A percentile compares a stretch with the other conserved stretches of the same genome.
Evolutionary conservation across 2,888 invertebrate genomes (phyloP).

Genomic region (Corbicula japonica): DNA sequence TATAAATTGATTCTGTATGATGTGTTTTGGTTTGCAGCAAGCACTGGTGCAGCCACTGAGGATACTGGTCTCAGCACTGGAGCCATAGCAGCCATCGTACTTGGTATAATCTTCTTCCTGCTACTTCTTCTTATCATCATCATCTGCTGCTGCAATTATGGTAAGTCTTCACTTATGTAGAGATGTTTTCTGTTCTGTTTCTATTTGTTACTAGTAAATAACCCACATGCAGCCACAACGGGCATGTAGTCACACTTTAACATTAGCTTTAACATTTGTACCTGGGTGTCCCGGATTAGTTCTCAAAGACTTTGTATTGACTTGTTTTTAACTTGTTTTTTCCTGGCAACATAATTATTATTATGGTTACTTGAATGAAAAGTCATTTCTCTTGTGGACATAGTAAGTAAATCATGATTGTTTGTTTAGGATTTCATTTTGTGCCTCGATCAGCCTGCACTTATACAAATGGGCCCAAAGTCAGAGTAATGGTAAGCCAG

Average conservation of each 20-base stretch:
- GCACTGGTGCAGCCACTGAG: constrained; percentile 57
- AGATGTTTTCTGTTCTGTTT: too few relatives aligned
- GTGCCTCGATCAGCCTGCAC: too few relatives aligned
- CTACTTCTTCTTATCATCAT: constrained; percentile 66
- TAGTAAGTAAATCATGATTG: too few relatives aligned
- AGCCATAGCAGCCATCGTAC: constrained; percentile 62
- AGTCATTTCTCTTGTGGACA: too few relatives aligned
- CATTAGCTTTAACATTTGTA: too few relatives aligned
- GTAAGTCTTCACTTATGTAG: constrained; percentile 20
- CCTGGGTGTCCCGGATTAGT: background rate
- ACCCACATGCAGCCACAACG: too few relatives aligned
- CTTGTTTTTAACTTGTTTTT: background rate
- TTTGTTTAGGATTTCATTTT: too few relatives aligned
- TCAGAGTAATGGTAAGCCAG: too few relatives aligned
- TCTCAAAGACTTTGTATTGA: background rate
- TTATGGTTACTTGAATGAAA: too few relatives aligned
- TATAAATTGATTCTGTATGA: constrained; percentile 21
- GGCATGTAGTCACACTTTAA: too few relatives aligned
- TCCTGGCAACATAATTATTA: background rate
- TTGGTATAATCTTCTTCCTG: constrained; percentile 63
- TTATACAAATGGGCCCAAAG: too few relatives aligned
- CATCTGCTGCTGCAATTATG: constrained; percentile 66
- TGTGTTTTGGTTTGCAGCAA: constrained; percentile 37
- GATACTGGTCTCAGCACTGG: constrained; percentile 49
- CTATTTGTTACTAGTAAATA: too few relatives aligned